These are phyloP conservation scores for Argyrosomus regius DNA, from an alignment of 2,797 vertebrate genomes.

Conservation along the genomic window DNA sequence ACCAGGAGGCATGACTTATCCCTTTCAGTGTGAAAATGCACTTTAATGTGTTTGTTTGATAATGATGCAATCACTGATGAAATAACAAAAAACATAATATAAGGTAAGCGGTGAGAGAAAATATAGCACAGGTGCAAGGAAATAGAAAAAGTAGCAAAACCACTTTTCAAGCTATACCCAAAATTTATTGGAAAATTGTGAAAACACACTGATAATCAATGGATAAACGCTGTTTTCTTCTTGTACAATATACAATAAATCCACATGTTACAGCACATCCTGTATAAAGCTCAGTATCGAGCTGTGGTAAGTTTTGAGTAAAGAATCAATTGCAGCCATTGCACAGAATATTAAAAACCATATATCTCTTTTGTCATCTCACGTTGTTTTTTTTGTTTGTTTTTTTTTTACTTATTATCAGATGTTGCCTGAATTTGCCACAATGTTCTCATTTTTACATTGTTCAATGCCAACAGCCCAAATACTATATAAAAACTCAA, in stretches of 20 bases:
- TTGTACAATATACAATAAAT: background rate
- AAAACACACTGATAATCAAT: background rate
- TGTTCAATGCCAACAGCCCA: background rate
- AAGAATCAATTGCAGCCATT: background rate
- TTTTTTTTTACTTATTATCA: background rate
- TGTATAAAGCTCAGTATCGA: background rate
- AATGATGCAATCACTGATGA: background rate
- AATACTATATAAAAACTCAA: background rate
- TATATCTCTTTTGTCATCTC: background rate
- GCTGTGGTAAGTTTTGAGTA: background rate
- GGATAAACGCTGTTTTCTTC: background rate
- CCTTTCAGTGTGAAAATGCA: background rate
- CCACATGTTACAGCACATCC: background rate
- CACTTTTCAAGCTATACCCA: too few relatives aligned
- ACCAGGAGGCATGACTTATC: background rate
- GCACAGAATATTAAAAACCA: background rate
- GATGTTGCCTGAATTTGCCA: background rate
- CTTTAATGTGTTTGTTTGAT: conserved; percentile 1
- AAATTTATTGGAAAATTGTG: background rate
- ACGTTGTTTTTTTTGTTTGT: background rate
- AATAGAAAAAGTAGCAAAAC: background rate
- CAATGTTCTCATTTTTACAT: background rate
- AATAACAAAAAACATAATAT: background rate
- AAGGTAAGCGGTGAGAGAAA: background rate
- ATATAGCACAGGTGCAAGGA: background rate